Evolutionary conservation across 2,888 invertebrate genomes (phyloP).

Genomic region (Stenotaenia linearis): DNA sequence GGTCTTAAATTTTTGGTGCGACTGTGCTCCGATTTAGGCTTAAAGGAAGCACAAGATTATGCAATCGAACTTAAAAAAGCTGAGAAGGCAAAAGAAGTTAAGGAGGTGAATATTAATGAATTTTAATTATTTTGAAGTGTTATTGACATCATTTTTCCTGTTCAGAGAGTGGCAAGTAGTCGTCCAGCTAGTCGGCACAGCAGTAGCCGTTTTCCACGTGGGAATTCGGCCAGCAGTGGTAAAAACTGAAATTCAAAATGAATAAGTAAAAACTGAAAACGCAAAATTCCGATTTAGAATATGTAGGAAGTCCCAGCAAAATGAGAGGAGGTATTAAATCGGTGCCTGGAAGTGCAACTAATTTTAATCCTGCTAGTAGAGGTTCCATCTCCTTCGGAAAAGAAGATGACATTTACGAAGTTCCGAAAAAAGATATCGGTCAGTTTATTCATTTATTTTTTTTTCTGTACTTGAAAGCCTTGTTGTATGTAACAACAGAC

Average conservation of each 20-base stretch:
- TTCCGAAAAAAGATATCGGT: constrained; percentile 28
- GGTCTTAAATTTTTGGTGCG: constrained; percentile 81
- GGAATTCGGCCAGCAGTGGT: constrained; percentile 31
- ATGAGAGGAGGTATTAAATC: constrained; percentile 21
- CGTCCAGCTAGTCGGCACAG: constrained; percentile 39
- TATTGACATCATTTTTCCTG: background rate
- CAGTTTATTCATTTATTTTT: background rate
- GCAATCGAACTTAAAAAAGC: constrained; percentile 74
- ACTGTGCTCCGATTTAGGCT: constrained; percentile 79
- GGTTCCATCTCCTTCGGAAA: constrained; percentile 27
- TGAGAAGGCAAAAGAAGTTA: constrained; percentile 50
- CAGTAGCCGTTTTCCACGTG: constrained; percentile 33
- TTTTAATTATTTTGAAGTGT: background rate
- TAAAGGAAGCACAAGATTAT: constrained; percentile 82
- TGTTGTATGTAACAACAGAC: too few species aligned
- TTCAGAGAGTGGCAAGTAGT: constrained; percentile 38
- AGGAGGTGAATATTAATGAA: constrained; percentile 40
- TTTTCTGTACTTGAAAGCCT: background rate
- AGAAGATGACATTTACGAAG: constrained; percentile 17
- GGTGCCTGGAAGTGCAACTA: constrained; percentile 30
- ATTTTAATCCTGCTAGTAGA: background rate
- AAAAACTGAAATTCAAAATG: background rate
- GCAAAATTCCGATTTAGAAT: background rate
- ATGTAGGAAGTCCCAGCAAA: constrained; percentile 3
- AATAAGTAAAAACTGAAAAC: background rate